Evolutionary conservation across 1,140 invertebrate genomes (phyloP).

Genomic region (Anastrepha obliqua): DNA sequence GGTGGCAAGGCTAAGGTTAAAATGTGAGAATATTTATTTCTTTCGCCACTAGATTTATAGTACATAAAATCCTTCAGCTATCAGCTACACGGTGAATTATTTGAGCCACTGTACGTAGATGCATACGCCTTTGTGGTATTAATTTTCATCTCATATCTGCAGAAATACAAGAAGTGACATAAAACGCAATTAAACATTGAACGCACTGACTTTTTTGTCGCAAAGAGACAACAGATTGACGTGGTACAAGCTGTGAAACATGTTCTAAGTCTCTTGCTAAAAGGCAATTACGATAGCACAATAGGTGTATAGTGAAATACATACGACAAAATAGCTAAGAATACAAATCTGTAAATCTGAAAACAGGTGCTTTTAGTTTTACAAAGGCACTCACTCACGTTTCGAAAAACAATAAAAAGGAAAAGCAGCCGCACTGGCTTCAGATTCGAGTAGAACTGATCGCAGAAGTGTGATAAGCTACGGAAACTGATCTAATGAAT

Average conservation of each 20-base stretch:
- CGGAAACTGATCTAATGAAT: background rate
- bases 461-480: slow-evolving; percentile 22
- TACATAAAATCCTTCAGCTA: too few species aligned
- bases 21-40: too few species aligned
- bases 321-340: background rate
- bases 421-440: background rate
- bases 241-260: background rate
- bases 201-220: background rate
- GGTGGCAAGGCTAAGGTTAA: too few species aligned
- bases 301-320: background rate
- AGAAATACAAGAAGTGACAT: slow-evolving; percentile 1
- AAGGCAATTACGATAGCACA: background rate
- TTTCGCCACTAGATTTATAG: too few species aligned
- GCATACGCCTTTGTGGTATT: background rate
- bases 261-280: background rate
- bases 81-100: too few species aligned
- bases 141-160: background rate
- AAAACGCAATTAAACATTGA: slow-evolving; percentile 6
- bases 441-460: slow-evolving; percentile 40
- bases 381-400: slow-evolving; percentile 40
- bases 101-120: too few species aligned
- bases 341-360: background rate
- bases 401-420: background rate
- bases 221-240: background rate
- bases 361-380: slow-evolving; percentile 7